Base-by-base conservation (phyloP, 2,888 invertebrate species). In the Drosophila yooni region DNA sequence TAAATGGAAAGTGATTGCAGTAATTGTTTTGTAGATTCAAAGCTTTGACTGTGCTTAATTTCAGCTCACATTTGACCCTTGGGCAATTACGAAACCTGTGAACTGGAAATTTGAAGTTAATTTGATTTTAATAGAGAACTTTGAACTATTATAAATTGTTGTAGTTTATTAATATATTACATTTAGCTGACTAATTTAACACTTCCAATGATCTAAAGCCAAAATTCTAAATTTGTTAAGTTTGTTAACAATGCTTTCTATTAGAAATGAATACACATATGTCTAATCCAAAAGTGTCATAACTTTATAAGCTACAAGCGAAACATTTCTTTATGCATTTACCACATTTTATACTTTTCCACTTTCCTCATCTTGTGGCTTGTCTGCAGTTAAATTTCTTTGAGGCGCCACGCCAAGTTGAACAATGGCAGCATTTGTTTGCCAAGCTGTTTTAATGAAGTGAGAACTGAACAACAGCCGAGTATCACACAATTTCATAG, bases 1-100 rank as follows among this genome's bases (percentile, higher is more conserved):
- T 89, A 76, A 76, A 58, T 62, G 53, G 61, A 82, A 85, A 88
- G 70, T 85, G 81, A 70, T 60, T 63, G 40, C 62, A 53, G 66
- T 84, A 82, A 89, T 85, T 88, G 82, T 79, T 70, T 87, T 89
- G 89, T 83, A 76, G 74, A 76, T 82, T 52, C 34, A 18, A 63
- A 48, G 33, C 50, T 60, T 18, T 25, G 7, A 40, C 40, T 74
- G 38, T 29, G 29, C 29, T 40, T 21, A 3, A 13, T 38, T 21
- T 2, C 21, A 46, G 46, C 2, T 31, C 10, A 36, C 73, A 48
- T 48, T 79, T 65, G 58, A 70, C 25, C 75, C 59, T 70, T 68
- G 1, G 27, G 13, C 65, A 77, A 72, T 77, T 66, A 58, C 53
- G 27, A 59, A 58, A 18, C 38, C 21, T 27, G 46, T 29, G 38